Percentiles rank a stretch among this genome's conserved stretches.
Evolutionary conservation across 2,113 vertebrate genomes (phyloP).

Genomic region (Microcebus tavaratra): DNA sequence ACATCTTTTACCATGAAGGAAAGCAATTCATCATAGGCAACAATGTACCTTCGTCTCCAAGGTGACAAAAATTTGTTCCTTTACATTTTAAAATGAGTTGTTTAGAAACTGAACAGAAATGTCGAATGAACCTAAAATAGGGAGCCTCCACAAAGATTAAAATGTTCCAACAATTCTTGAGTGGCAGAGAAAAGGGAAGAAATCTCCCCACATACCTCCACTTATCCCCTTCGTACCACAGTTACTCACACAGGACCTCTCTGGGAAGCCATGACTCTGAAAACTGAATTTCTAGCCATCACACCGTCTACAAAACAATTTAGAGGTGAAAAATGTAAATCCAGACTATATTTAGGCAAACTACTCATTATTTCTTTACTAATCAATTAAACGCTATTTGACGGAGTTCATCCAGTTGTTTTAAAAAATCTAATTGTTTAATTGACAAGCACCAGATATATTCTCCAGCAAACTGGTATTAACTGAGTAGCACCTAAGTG

Average conservation of each 20-base stretch:
- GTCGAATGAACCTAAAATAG: not conserved
- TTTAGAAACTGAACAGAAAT: constrained; percentile 46
- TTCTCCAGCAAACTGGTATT: too few species aligned
- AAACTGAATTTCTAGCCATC: constrained; percentile 18
- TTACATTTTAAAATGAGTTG: constrained; percentile 1
- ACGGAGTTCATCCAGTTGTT: constrained; percentile 14
- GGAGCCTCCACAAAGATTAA: not conserved
- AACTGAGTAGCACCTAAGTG: too few species aligned
- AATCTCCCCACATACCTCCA: not conserved
- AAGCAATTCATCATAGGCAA: not conserved
- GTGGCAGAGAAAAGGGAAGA: not conserved
- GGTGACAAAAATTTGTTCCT: not conserved
- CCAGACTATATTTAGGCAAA: not conserved
- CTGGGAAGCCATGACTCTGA: not conserved
- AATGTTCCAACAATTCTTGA: not conserved
- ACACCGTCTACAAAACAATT: not conserved
- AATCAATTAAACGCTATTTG: not conserved
- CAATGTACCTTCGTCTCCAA: not conserved
- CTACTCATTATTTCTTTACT: not conserved
- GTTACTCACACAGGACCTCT: not conserved
- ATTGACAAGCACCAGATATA: too few species aligned
- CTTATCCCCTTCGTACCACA: not conserved
- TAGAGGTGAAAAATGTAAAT: not conserved
- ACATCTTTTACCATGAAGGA: not conserved
- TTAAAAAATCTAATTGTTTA: not conserved